Evolutionary conservation across 1,140 invertebrate species (phyloP).

Genomic region (Aphis gossypii): DNA sequence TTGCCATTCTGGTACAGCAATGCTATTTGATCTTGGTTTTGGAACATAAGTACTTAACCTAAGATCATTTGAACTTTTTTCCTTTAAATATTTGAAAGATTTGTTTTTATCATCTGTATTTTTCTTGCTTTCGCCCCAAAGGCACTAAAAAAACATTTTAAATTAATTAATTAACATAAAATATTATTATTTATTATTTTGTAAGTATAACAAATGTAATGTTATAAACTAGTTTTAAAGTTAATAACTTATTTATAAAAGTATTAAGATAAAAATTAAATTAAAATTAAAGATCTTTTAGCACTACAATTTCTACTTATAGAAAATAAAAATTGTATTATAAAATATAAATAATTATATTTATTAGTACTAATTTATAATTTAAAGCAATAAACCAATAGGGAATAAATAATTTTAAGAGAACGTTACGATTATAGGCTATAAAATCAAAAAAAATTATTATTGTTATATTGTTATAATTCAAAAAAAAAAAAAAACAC

Average conservation of each 20-base stretch:
- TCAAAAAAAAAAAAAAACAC: too few relatives aligned
- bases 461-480: too few relatives aligned
- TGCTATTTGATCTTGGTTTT: slow-evolving; percentile 8
- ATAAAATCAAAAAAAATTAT: too few relatives aligned
- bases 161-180: not conserved
- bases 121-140: not conserved
- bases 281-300: not conserved
- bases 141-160: not conserved
- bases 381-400: not conserved
- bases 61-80: not conserved
- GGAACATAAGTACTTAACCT: not conserved
- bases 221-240: not conserved
- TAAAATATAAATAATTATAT: not conserved
- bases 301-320: not conserved
- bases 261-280: not conserved
- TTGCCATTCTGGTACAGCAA: slow-evolving; percentile 34
- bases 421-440: too few relatives aligned
- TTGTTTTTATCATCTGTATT: slow-evolving; percentile 16
- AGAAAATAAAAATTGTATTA: not conserved
- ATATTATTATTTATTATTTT: not conserved
- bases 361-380: not conserved
- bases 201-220: too few relatives aligned
- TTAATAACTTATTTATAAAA: not conserved
- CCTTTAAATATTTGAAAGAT: not conserved
- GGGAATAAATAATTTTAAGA: not conserved